Base-by-base conservation (phyloP, 1,140 invertebrate species). In the Drosophila carrolli region DNA sequence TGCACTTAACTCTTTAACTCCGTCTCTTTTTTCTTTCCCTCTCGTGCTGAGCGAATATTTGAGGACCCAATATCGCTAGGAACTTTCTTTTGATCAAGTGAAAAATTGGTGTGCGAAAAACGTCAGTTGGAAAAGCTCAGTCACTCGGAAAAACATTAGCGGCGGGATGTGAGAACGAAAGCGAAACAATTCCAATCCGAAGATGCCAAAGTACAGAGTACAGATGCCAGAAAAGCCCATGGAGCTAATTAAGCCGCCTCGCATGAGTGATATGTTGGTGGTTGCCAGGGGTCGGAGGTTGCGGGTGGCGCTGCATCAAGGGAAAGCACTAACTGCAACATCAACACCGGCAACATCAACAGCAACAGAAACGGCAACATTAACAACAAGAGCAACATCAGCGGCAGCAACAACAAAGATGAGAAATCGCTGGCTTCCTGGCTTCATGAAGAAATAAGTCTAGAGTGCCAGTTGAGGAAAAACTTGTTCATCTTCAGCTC, bases 401-500 rank as follows among this genome's bases (percentile, higher is more conserved):
- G 50, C 40, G 27, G 16, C 47, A 41, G 37, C 10, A 58, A 27
- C 62, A 80, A 71, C 74, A 71, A 85, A 80, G 85, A 86, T 88
- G 83, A 89, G 78, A 88, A 88, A 88, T 88, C 67, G 80, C 76
- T 51, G 50, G 83, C 68, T 88, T 88, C 84, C 84, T 89, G 84
- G 80, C 67, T 71, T 57, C 62, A 75, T 67, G 61, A 72, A 78
- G 79, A 77, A 81, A 77, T 71, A 47, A 71, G 67, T 56, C 62
- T 63, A 62, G 43, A 59, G 32, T 59, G 44, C 57, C 57, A 48
- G 44, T 38, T 59, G 53, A 44, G 63, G 61, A 79, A 78, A 88
- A 88, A 88, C 84, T 89, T 89, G 84, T 88, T 84, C 84, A 88
- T 88, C 84, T 89, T 84, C 65, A 71, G 63, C 80, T 78, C 67